Evolutionary conservation across 2,797 vertebrate genomes (phyloP).

Genomic region (Hypotaenidia philippensis): DNA sequence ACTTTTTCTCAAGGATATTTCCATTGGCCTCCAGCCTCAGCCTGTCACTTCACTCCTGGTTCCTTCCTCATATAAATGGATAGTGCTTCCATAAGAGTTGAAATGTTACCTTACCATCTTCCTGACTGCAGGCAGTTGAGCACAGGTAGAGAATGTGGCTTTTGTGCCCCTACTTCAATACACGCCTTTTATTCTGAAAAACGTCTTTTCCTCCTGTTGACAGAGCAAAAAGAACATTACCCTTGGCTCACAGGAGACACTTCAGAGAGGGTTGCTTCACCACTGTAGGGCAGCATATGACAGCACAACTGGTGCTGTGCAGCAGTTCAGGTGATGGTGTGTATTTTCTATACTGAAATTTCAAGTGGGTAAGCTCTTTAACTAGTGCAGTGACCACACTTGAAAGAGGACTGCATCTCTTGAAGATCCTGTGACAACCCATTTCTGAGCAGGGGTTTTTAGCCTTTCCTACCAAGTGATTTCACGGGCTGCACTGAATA

Average conservation of each 20-base stretch:
- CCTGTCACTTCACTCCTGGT: background rate
- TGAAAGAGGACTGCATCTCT: background rate
- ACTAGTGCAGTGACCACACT: background rate
- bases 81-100: background rate
- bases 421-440: background rate
- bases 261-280: background rate
- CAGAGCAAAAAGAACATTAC: background rate
- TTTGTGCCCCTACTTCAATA: background rate
- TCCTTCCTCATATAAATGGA: background rate
- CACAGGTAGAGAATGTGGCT: background rate
- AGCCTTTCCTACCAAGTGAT: background rate
- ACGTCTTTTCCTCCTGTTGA: background rate
- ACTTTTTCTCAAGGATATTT: conserved; percentile 38
- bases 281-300: background rate
- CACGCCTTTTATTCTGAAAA: background rate
- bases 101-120: background rate
- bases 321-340: background rate
- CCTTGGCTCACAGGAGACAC: background rate
- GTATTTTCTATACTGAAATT: fast-evolving
- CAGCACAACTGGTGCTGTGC: background rate
- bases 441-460: background rate
- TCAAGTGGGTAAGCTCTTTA: background rate
- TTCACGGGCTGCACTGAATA: background rate
- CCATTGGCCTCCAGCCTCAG: conserved; percentile 17
- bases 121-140: background rate